phyloP scores from a whole-genome alignment of 2,113 vertebrate genomes.

The Rousettus leschenaultii region DNA sequence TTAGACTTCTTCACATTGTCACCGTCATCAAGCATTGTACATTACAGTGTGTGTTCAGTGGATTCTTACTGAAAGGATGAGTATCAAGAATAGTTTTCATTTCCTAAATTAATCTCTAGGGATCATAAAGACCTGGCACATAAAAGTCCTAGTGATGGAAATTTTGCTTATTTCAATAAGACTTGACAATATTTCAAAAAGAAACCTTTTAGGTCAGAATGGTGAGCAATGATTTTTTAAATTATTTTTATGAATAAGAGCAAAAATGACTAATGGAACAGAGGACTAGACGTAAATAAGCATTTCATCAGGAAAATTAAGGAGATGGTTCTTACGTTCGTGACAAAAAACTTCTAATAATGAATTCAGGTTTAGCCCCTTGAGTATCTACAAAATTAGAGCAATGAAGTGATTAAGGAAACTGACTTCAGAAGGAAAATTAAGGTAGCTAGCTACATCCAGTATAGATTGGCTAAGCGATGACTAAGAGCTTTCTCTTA shows the following conservation, averaged over 20 bases:
- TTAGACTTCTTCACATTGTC: background rate
- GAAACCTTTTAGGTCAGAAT: background rate
- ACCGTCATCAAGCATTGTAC: background rate
- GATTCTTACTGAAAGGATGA: background rate
- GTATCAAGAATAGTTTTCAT: constrained; percentile 1
- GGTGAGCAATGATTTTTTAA: background rate
- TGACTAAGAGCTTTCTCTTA: constrained; percentile 41
- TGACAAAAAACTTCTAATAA: constrained; percentile 60
- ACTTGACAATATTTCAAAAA: background rate
- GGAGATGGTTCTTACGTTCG: constrained; percentile 17
- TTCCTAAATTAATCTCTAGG: background rate
- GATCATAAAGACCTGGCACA: background rate
- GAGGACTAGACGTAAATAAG: constrained; percentile 54
- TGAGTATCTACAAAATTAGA: constrained; percentile 66
- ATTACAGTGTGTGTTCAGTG: background rate
- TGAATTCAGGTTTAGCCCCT: constrained; percentile 70
- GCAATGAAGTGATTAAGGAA: constrained; percentile 60
- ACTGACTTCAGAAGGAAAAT: constrained; percentile 46
- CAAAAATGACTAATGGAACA: background rate
- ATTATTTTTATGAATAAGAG: background rate
- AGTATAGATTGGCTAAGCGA: background rate
- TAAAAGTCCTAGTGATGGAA: background rate
- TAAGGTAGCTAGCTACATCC: background rate
- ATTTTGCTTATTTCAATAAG: background rate
- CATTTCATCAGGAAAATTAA: constrained; percentile 63